Conservation (phyloP, 1,140 invertebrate genomes). For the Lasaia peninsularis region DNA sequence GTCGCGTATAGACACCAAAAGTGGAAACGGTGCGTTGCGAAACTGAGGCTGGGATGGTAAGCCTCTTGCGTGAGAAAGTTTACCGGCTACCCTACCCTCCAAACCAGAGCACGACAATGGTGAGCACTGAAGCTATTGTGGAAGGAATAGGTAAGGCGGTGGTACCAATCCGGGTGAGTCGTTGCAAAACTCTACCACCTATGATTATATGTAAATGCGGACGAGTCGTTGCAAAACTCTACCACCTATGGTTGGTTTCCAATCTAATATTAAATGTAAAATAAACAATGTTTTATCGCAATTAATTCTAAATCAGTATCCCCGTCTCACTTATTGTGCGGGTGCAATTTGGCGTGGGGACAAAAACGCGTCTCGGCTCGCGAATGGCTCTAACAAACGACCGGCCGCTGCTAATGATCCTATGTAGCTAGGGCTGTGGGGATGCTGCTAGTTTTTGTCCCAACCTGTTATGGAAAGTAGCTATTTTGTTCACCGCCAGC, state of each 20-base stretch:
- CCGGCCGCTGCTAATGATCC: conserved; percentile 69
- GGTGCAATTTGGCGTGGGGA: conserved; percentile 70
- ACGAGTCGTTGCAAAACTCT: no score
- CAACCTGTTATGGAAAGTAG: conserved; percentile 27
- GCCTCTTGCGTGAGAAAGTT: no score
- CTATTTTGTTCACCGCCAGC: conserved; percentile 5
- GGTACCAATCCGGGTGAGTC: neutral
- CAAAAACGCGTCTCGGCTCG: conserved; percentile 70
- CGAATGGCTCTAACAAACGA: conserved; percentile 71
- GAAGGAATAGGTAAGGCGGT: no score
- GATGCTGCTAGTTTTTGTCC: conserved; percentile 22
- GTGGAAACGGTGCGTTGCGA: no score
- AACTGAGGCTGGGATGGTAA: no score
- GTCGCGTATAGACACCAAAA: no score
- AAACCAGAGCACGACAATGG: no score
- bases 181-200: neutral
- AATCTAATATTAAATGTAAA: no score
- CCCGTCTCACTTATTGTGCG: conserved; percentile 63
- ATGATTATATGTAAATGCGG: no score
- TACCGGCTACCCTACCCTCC: no score
- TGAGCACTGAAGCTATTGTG: no score
- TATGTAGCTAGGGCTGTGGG: conserved; percentile 36
- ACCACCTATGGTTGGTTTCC: no score
- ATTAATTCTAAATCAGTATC: conserved; percentile 73
- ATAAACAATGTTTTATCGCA: conserved; percentile 38